Conservation (phyloP, 2,888 invertebrate genomes). For the Patella ulyssiponensis region DNA sequence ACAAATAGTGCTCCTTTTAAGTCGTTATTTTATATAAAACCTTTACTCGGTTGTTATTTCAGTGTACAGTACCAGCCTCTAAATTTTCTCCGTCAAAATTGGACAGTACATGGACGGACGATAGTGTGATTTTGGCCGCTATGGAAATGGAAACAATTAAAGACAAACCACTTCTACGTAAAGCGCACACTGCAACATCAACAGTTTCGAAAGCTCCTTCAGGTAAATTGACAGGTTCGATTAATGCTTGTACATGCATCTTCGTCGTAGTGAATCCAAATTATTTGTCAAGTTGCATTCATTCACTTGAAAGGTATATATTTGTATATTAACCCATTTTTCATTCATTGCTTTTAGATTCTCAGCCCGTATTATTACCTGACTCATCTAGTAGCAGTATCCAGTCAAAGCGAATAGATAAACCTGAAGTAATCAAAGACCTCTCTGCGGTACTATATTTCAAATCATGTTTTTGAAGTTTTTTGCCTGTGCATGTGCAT, state of each 20-base stretch:
- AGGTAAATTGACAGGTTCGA: not conserved
- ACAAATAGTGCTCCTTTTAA: not conserved
- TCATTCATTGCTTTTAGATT: too few species aligned
- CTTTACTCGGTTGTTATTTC: not conserved
- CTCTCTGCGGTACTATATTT: not conserved
- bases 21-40: not conserved
- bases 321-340: too few species aligned
- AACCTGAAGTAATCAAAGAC: not conserved
- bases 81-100: not conserved
- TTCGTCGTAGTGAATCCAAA: too few species aligned
- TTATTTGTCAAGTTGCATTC: too few species aligned
- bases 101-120: not conserved
- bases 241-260: too few species aligned
- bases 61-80: not conserved
- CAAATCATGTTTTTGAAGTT: not conserved
- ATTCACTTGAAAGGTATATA: too few species aligned
- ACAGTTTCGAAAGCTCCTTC: not conserved
- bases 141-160: too few species aligned
- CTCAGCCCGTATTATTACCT: too few species aligned
- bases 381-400: not conserved
- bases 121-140: not conserved
- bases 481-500: too few species aligned
- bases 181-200: not conserved
- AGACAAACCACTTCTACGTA: too few species aligned
- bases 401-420: not conserved